phyloP scores from a whole-genome alignment of 2,888 invertebrate species.

The Plagodis dolabraria region DNA sequence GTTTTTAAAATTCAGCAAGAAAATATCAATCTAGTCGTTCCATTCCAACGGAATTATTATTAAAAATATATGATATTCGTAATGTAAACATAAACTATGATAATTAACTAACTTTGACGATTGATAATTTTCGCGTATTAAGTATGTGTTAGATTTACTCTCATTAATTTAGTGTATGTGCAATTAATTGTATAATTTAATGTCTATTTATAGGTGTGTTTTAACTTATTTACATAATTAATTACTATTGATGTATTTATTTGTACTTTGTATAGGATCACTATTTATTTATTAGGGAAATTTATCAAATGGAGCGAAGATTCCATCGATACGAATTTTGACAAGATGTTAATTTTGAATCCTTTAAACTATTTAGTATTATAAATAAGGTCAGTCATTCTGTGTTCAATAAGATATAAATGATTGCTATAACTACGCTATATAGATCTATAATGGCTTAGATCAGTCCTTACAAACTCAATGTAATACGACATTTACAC shows the following conservation, averaged over 20 bases:
- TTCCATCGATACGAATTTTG: conserved; percentile 36
- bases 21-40: conserved; percentile 65
- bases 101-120: conserved; percentile 34
- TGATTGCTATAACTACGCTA: conserved; percentile 2
- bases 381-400: conserved; percentile 27
- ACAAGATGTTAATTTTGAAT: not conserved
- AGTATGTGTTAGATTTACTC: conserved; percentile 69
- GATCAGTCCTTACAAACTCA: not conserved
- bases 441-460: conserved; percentile 4
- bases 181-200: conserved; percentile 75
- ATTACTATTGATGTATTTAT: conserved; percentile 40
- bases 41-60: conserved; percentile 34
- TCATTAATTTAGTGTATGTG: conserved; percentile 79
- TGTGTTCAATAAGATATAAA: conserved; percentile 8
- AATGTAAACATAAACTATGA: conserved; percentile 55
- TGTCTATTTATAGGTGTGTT: conserved; percentile 68
- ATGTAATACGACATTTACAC: conserved; percentile 1
- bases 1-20: conserved; percentile 64
- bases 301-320: conserved; percentile 57
- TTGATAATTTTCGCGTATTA: conserved; percentile 65
- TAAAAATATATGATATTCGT: conserved; percentile 45
- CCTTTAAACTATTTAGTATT: conserved; percentile 12
- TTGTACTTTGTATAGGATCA: conserved; percentile 40
- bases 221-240: conserved; percentile 65
- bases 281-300: conserved; percentile 79